Evolutionary conservation across 2,888 invertebrate species (phyloP), one percentile per base, ranked within the genome.

Genomic region (Arenicola marina): DNA sequence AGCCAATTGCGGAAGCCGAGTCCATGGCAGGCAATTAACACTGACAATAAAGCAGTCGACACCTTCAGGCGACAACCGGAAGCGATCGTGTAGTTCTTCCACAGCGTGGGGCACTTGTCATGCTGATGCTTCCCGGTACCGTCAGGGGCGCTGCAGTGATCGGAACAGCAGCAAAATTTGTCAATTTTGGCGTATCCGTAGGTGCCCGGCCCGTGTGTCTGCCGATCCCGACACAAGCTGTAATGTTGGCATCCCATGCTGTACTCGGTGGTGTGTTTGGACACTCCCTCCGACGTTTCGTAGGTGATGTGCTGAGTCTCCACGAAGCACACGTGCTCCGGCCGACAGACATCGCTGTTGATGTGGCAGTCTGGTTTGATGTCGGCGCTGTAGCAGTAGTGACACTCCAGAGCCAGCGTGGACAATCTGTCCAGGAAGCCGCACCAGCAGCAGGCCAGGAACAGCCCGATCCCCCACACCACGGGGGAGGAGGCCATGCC

Each of bases 181-280:
- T n/a, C 4, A 7, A 32, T 21, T 4, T 3, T 29, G 15, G n/a
- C 51, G 51, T 59, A 59, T 4, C 59, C 59, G 34, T 51, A 59
- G 4, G 48, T 18, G 3, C 59, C 51, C 21, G 51, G 59, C 4
- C 59, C 59, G 11, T 29, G 34, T 4, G 33, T 32, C 4, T 18
- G 4, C 21, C 34, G 7, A 28, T 59, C 59, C 24, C 51, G 31
- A 26, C 59, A 59, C 51, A 59, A 24, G 32, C 3, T 11, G 51
- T 32, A 51, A 26, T 59, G 59, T 26, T 51, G 55, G 34, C 59
- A 59, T 4, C 59, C 59, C 59, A 59, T 59, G 33, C 4, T 51
- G 59, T 59, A 59, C n/a, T 28, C 7, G 26, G 7, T 57, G 31
- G 32, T 28, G 15, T 7, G 11, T 11, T 32, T 28, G 31, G 15